Conservation (phyloP, 2,797 vertebrate species). For the Parotocinclus haroldoi region DNA sequence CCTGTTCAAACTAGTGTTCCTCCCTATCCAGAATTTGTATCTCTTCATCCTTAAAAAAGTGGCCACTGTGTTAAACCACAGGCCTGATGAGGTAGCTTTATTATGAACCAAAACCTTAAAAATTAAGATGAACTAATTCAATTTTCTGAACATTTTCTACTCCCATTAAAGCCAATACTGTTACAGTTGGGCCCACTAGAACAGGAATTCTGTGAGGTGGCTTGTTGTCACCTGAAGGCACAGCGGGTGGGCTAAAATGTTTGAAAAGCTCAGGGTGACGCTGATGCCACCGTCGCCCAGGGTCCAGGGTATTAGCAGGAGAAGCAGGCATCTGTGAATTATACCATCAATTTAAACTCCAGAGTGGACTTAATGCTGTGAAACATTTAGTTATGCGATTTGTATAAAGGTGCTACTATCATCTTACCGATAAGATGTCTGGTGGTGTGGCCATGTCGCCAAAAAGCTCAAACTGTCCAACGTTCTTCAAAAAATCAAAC, state of each 20-base stretch:
- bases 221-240: constrained; percentile 86
- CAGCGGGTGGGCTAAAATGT: constrained; percentile 88
- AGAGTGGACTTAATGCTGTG: too few relatives aligned
- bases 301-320: constrained; percentile 95
- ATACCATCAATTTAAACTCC: neutral
- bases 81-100: too few relatives aligned
- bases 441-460: constrained; percentile 99
- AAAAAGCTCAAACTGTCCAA: constrained; percentile 98
- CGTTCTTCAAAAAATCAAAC: constrained; percentile 74
- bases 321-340: constrained; percentile 89
- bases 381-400: neutral
- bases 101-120: too few relatives aligned
- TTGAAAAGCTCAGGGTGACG: constrained; percentile 86
- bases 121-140: too few relatives aligned
- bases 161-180: too few relatives aligned
- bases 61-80: too few relatives aligned
- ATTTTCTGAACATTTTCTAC: too few relatives aligned
- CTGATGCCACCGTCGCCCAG: constrained; percentile 81
- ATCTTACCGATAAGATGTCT: constrained; percentile 90
- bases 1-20: too few relatives aligned
- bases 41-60: too few relatives aligned
- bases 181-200: too few relatives aligned
- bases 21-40: too few relatives aligned
- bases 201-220: too few relatives aligned
- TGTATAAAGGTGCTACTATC: neutral